Conservation (phyloP, 2,797 vertebrate genomes). For the Meda fulgida region DNA sequence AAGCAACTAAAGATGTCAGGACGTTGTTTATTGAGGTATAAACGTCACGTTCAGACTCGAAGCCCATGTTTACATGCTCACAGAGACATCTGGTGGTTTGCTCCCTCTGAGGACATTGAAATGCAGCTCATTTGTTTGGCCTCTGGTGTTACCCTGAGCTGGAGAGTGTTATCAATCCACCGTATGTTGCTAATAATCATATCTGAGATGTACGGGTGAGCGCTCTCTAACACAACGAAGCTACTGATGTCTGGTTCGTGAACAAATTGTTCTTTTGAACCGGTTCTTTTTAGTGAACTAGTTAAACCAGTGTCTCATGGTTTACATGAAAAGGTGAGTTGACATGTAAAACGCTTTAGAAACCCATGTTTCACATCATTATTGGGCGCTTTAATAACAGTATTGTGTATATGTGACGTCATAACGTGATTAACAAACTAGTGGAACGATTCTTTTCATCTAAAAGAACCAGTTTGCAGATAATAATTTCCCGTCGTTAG, state of each 20-base stretch:
- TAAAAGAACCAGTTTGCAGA: neutral
- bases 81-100: constrained; percentile 25
- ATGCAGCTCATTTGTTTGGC: constrained; percentile 20
- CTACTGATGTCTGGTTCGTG: neutral
- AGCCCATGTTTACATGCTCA: neutral
- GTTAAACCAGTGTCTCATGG: neutral
- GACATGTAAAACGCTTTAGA: too few relatives aligned
- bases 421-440: neutral
- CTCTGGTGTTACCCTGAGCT: constrained; percentile 18
- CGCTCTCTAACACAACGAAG: neutral
- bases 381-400: too few relatives aligned
- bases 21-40: neutral
- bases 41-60: neutral
- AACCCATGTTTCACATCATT: too few relatives aligned
- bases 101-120: constrained; percentile 7
- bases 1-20: neutral
- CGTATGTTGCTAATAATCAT: constrained; percentile 28
- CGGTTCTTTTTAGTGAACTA: neutral
- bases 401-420: too few relatives aligned
- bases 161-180: constrained; percentile 5
- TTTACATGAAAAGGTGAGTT: neutral
- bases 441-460: neutral
- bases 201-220: neutral
- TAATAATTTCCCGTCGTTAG: neutral
- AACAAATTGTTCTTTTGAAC: neutral